These are phyloP conservation scores for Morone chrysops DNA, from an alignment of 2,113 vertebrate genomes.

Conservation along the genomic window DNA sequence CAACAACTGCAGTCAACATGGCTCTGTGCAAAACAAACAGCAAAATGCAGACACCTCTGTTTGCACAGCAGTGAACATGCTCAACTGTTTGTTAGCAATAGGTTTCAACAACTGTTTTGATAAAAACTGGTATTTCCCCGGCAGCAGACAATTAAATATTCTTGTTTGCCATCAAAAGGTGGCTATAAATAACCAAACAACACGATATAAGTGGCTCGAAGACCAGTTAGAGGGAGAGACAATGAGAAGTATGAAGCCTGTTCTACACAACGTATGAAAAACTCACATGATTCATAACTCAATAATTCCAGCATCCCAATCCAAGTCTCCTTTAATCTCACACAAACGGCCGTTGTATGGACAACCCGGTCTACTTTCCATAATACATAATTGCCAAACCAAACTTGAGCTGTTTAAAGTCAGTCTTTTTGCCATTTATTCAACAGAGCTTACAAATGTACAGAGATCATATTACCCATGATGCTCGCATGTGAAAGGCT, in stretches of 20 bases:
- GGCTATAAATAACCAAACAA: neutral
- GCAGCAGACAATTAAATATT: neutral
- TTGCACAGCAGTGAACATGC: constrained; percentile 8
- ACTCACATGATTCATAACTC: neutral
- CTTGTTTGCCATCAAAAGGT: neutral
- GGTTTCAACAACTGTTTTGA: neutral
- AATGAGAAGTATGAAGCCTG: neutral
- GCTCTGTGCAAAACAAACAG: constrained; percentile 6
- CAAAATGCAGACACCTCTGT: constrained; percentile 7
- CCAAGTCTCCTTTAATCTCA: neutral
- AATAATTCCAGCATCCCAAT: neutral
- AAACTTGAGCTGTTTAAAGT: constrained; percentile 1
- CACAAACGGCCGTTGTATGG: neutral
- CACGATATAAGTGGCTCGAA: no score
- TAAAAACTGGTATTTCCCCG: neutral
- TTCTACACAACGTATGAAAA: neutral
- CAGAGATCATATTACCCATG: neutral
- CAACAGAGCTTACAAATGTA: neutral
- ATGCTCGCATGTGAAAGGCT: neutral
- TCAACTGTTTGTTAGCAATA: neutral
- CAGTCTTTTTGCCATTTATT: neutral
- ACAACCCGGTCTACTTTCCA: neutral
- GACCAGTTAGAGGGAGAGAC: neutral
- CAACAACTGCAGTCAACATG: neutral
- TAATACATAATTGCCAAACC: neutral